Evolutionary conservation across 1,140 invertebrate genomes (phyloP), one percentile per base, ranked within the genome.

Genomic region (Magallana angulata): DNA sequence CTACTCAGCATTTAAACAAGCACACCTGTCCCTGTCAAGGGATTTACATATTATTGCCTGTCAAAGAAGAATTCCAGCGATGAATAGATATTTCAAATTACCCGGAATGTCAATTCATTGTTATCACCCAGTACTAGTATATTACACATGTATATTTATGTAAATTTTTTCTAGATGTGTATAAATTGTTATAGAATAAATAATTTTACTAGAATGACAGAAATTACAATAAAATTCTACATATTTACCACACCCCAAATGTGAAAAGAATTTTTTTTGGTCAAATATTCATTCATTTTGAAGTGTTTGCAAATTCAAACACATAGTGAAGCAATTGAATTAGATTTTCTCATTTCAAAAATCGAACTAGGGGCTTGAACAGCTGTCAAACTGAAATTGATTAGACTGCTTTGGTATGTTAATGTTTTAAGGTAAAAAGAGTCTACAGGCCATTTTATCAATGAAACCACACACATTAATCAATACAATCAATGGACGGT

Each of bases 331-430:
- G 14, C 24, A 76, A 18, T 76, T 76, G 68, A 24, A 9, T 76
- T 76, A 76, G 24, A 76, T 36, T 76, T 76, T 76, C 11, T 30
- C 36, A 18, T 30, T 36, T 76, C 18, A 76, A 76, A 76, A 48
- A 48, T 62, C 12, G 68, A 76, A 76, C 18, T 16, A 76, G 18
- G 8, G 24, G 68, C 68, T 30, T 76, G 68, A 30, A 76, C 24
- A 76, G 24, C 68, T 76, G 68, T 76, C 68, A 76, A 76, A 76
- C 14, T 76, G 30, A 76, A 76, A 76, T 76, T 76, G 68, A 76
- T 76, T 76, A 30, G 24, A 76, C n/a, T 62, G 12, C 60, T 16
- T 16, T 11, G 24, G 36, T 48, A 48, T 48, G 36, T 48, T 48
- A 48, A 76, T 76, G 68, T 76, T 24, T 76, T 76, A 8, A 76